Base-by-base conservation (phyloP, 2,113 vertebrate genomes). In the Platysternon megacephalum region DNA sequence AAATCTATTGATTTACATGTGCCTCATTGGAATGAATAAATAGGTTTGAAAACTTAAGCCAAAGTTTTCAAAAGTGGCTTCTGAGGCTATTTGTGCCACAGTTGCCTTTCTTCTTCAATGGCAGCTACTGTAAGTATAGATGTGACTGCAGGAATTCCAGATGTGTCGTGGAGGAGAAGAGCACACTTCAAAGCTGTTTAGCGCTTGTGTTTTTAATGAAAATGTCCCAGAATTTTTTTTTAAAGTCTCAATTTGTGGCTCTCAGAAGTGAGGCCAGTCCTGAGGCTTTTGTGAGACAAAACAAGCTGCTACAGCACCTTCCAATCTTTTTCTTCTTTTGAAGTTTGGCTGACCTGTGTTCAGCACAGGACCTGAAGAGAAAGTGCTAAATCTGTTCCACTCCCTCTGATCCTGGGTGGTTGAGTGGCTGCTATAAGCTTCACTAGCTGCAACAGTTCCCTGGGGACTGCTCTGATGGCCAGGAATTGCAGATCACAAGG, bases 81-180 rank as follows among this genome's bases (percentile, higher is more conserved):
- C 76, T 0, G 0, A 53, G 76, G 53, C 87, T 46, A 21, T 86
- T 65, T 76, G 79, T 92, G 81, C 35, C 72, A 68, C 68, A 91
- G 74, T 19, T 5, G 1, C 58, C 88, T 81, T 52, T n/a, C 51
- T 39, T 51, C 51, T 56, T 68, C 56, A 61, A 51, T 92, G 52
- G 17, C 58, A 55, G 10, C 52, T 86, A n/a, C 68, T 65, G 10
- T 28, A 81, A 80, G n/a, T 26, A 76, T 80, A 48, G 74, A 52
- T 0, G 0, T 80, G 52, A 21, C 39, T 17, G 12, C 74, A 49
- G 8, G n/a, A 10, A 82, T 56, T 11, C n/a, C 28, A 22, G 42
- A 1, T 84, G 80, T 76, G 24, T 79, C 53, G 78, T 82, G 80
- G 48, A 90, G 42, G 32, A 79, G 42, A 39, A 29, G 79, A 24